phyloP scores from a whole-genome alignment of 2,113 vertebrate species.

The Archocentrus centrarchus region DNA sequence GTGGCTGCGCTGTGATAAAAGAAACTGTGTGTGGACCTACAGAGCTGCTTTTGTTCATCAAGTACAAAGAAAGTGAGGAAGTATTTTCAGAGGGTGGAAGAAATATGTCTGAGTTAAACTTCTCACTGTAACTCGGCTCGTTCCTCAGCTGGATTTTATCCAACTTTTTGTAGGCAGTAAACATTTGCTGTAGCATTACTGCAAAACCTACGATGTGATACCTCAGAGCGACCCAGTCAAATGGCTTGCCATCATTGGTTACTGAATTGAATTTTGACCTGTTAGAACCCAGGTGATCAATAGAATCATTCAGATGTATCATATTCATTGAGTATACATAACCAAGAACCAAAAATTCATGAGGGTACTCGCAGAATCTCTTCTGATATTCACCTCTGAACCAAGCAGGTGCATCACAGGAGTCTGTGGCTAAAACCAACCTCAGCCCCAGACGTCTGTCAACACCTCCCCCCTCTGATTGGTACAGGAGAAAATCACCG shows the following conservation, averaged over 20 bases:
- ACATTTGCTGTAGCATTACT: neutral
- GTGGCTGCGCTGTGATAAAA: conserved; percentile 12
- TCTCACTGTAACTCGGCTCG: neutral
- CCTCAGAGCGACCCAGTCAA: accelerated
- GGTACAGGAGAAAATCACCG: neutral
- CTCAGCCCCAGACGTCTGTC: neutral
- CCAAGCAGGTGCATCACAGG: too few relatives aligned
- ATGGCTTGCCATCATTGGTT: neutral
- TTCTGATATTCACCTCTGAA: neutral
- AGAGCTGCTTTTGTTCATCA: conserved; percentile 42
- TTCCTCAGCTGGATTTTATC: neutral
- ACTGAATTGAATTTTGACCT: too few relatives aligned
- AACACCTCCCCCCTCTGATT: neutral
- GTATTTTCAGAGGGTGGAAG: conserved; percentile 8
- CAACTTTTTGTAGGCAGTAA: neutral
- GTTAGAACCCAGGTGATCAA: neutral
- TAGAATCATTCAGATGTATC: too few relatives aligned
- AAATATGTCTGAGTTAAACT: neutral
- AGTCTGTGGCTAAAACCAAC: too few relatives aligned
- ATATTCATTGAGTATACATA: neutral
- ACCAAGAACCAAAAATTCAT: neutral
- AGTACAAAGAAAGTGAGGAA: conserved; percentile 5
- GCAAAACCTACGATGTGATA: neutral
- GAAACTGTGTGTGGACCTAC: conserved; percentile 36
- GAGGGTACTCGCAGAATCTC: too few relatives aligned